Base-by-base conservation (phyloP, 2,888 invertebrate genomes). In the Sinopyrophorus schimmeli region DNA sequence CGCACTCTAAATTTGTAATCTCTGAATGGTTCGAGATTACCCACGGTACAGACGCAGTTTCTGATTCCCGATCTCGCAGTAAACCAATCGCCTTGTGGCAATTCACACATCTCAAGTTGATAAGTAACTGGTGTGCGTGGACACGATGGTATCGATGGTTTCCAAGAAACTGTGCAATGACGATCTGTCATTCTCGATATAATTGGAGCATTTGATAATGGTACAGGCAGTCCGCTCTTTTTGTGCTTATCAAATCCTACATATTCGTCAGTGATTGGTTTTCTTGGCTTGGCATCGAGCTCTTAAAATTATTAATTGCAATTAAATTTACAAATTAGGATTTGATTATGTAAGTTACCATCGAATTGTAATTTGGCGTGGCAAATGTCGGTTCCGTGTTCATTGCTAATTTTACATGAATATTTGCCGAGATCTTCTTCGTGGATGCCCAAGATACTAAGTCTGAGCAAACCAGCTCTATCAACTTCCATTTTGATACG, bases 1-100 rank as follows among this genome's bases (percentile, higher is more conserved):
- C 96, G 82, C 23, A 98, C 84, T 50, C 99, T 82, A 79, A 97
- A 95, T 72, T 89, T 88, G 76, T 99, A 99, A 74, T 97, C 96
- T 55, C 89, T 82, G 77, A 92, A 91, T 1, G 97, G 94, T 66
- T 92, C 88, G 55, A 98, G 76, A 72, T 92, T 91, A 55, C 88
- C 80, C 48, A 96, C 87, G 68, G 94, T 93, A 73, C 92, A 93
- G 20, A 85, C 87, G 70, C 92, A 92, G 55, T 91, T 91, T 52
- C 93, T 84, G 7, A 95, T 84, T 2, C 91, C 91, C 1, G 87
- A 84, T 57, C 88, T 81, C 0, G 90, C 87, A 0, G 91, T 89
- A 69, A 88, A 88, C 97, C 97, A 98, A 62, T 95, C 92, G 18
- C 91, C 92, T 64, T 89, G 86, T 0, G 96, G 95, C 41, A 89